A percentile compares a stretch with the other conserved stretches of the same genome.
Conservation (phyloP, 2,888 invertebrate genomes). For the Lepidocyrtinus sp. region DNA sequence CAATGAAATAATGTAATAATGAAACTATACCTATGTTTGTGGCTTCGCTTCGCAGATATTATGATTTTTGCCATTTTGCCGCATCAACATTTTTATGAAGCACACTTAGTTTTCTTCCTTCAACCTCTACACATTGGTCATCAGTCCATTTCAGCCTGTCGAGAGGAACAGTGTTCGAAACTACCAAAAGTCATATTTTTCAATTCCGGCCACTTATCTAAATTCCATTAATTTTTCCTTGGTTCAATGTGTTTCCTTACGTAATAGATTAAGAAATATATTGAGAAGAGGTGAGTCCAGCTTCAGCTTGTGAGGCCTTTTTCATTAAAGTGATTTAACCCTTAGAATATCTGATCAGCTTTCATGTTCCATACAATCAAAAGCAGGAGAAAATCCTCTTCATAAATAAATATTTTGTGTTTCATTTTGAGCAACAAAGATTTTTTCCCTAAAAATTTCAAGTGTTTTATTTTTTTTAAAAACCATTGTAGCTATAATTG, state of each 20-base stretch:
- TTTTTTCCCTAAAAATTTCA: not conserved
- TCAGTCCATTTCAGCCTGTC: conserved; percentile 62
- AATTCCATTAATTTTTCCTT: not conserved
- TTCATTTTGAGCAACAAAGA: not conserved
- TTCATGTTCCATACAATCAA: not conserved
- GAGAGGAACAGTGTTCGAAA: conserved; percentile 40
- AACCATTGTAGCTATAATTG: conserved; percentile 4
- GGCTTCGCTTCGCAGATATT: not conserved
- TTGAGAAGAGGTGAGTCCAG: conserved; percentile 14
- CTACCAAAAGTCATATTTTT: not conserved
- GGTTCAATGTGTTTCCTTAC: conserved; percentile 1
- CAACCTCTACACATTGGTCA: conserved; percentile 56
- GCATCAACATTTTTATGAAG: not conserved
- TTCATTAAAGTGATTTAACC: not conserved
- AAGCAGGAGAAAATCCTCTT: not conserved
- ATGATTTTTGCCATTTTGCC: conserved; percentile 5
- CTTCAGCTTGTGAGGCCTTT: not conserved
- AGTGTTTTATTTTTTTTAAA: not conserved
- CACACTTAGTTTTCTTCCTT: conserved; percentile 57
- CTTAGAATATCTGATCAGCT: conserved; percentile 6
- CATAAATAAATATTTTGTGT: not conserved
- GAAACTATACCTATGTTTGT: too few species aligned
- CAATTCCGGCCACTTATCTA: conserved; percentile 6
- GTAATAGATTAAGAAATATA: not conserved
- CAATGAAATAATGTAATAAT: not conserved